Percentiles rank a stretch among this genome's conserved stretches.
phyloP scores from a whole-genome alignment of 1,140 invertebrate genomes.

The Conus betulinus region DNA sequence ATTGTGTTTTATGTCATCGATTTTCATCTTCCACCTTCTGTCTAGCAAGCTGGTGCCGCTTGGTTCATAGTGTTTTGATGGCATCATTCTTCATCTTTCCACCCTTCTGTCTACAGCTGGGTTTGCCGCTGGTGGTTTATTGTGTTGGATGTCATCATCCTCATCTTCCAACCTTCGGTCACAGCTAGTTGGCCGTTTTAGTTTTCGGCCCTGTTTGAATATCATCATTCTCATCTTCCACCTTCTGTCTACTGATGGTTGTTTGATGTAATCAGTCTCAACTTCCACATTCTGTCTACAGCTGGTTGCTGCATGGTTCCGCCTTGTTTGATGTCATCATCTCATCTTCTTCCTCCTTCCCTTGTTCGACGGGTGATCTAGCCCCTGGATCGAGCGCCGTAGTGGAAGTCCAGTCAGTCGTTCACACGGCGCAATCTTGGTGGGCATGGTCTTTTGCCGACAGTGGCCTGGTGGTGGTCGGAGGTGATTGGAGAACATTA shows the following conservation, averaged over 20 bases:
- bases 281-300: constrained; percentile 22
- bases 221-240: constrained; percentile 73
- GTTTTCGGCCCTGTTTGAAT: too few relatives aligned
- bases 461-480: constrained; percentile 75
- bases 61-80: too few relatives aligned
- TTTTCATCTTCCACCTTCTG: too few relatives aligned
- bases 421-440: constrained; percentile 67
- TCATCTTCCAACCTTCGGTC: too few relatives aligned
- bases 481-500: constrained; percentile 69
- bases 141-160: constrained; percentile 73
- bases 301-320: constrained; percentile 76
- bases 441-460: constrained; percentile 77
- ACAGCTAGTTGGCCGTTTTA: too few relatives aligned
- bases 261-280: too few relatives aligned
- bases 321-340: constrained; percentile 76
- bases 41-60: too few relatives aligned
- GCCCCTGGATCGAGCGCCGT: constrained; percentile 64
- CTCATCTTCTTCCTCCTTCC: constrained; percentile 76
- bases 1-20: too few relatives aligned
- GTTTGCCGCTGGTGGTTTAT: constrained; percentile 77
- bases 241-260: constrained; percentile 38
- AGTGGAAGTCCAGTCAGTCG: constrained; percentile 57
- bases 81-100: too few relatives aligned
- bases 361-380: constrained; percentile 76
- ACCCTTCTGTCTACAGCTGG: constrained; percentile 57